Evolutionary conservation across 2,797 vertebrate species (phyloP).

Genomic region (Fistularia commersonii): DNA sequence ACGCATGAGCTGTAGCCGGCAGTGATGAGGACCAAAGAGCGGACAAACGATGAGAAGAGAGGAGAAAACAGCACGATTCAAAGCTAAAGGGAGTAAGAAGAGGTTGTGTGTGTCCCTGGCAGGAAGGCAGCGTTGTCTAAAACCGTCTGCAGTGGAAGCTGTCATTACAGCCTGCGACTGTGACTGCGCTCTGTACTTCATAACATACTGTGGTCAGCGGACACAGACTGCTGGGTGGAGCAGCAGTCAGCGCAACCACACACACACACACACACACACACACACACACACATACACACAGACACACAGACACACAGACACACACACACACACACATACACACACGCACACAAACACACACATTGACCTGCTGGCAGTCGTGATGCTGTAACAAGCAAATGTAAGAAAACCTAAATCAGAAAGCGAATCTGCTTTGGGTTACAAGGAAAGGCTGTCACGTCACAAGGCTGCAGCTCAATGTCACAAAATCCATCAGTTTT

Average conservation of each 20-base stretch:
- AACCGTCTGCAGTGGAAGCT: conserved; percentile 57
- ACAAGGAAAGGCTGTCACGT: too few relatives aligned
- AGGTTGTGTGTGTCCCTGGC: conserved; percentile 25
- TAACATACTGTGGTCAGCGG: conserved; percentile 41
- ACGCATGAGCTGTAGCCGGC: not conserved
- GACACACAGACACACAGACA: conserved; percentile 36
- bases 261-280: conserved; percentile 30
- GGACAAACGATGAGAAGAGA: conserved; percentile 1
- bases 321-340: conserved; percentile 34
- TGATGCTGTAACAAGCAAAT: conserved; percentile 6
- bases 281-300: conserved; percentile 14
- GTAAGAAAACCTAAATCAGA: not conserved
- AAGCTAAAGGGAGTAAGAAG: too few relatives aligned
- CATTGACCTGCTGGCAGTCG: not conserved
- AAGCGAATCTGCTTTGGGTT: too few relatives aligned
- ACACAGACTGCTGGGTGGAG: conserved; percentile 55
- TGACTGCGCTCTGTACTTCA: conserved; percentile 3
- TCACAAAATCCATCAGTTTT: too few relatives aligned
- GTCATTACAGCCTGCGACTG: conserved; percentile 36
- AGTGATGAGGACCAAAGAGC: too few relatives aligned
- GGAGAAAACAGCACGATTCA: not conserved
- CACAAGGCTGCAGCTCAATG: too few relatives aligned
- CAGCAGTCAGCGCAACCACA: conserved; percentile 41
- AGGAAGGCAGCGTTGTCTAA: conserved; percentile 31
- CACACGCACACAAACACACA: conserved; percentile 26